Evolutionary conservation across 2,888 invertebrate genomes (phyloP).

Genomic region (Hedya salicella): DNA sequence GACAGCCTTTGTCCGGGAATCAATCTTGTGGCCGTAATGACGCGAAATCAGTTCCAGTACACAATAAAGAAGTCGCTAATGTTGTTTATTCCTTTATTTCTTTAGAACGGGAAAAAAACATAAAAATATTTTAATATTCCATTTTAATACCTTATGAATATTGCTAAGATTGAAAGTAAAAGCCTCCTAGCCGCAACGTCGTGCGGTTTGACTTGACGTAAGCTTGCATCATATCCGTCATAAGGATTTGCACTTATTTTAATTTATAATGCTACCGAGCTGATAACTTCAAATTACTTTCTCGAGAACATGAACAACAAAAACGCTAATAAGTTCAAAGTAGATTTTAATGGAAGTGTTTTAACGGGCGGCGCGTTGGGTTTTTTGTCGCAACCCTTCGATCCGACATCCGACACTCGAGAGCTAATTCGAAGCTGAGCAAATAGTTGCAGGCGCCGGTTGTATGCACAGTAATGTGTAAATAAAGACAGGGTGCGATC

Average conservation of each 20-base stretch:
- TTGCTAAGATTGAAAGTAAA: conserved; percentile 24
- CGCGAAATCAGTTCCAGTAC: conserved; percentile 77
- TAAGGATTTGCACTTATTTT: conserved; percentile 28
- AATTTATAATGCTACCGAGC: conserved; percentile 5
- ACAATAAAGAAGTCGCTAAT: conserved; percentile 76
- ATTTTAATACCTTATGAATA: conserved; percentile 6
- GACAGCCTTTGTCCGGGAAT: conserved; percentile 79
- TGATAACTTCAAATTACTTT: conserved; percentile 22
- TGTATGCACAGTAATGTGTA: conserved; percentile 59
- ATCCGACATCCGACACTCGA: conserved; percentile 57
- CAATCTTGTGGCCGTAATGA: conserved; percentile 79
- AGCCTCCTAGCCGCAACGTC: conserved; percentile 19
- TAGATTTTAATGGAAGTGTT: conserved; percentile 46
- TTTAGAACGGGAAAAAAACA: conserved; percentile 51
- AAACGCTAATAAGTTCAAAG: conserved; percentile 43
- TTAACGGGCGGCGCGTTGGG: conserved; percentile 43
- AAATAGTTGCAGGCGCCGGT: conserved; percentile 57
- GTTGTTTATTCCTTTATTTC: conserved; percentile 69
- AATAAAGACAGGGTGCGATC: conserved; percentile 68
- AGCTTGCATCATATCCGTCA: conserved; percentile 31
- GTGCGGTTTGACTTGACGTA: conserved; percentile 26
- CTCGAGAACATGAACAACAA: conserved; percentile 30
- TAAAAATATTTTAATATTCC: conserved; percentile 13
- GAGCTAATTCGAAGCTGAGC: conserved; percentile 57
- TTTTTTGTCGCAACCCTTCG: conserved; percentile 54